A percentile compares a stretch with the other conserved stretches of the same genome.
Evolutionary conservation across 2,888 invertebrate genomes (phyloP).

Genomic region (Ennomos quercinarius): DNA sequence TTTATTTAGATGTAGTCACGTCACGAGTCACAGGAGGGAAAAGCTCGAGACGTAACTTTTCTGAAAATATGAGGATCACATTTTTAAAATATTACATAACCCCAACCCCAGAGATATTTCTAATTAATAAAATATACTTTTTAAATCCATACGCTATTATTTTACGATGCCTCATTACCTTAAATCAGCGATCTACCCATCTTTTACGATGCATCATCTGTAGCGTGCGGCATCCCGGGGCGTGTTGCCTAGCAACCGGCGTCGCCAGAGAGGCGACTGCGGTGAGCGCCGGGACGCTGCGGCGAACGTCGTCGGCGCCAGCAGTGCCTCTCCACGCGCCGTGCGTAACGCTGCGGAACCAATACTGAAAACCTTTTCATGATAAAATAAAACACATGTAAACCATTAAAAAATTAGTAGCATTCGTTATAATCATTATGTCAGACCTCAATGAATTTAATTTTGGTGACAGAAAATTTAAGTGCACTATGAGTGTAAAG

Average conservation of each 20-base stretch:
- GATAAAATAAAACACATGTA: conserved; percentile 13
- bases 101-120: too few relatives aligned
- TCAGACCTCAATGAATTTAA: conserved; percentile 2
- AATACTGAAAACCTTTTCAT: conserved; percentile 28
- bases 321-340: conserved; percentile 58
- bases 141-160: too few relatives aligned
- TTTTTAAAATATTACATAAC: too few relatives aligned
- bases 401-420: conserved; percentile 19
- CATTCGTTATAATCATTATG: conserved; percentile 2
- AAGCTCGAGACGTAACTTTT: too few relatives aligned
- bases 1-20: too few relatives aligned
- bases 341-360: conserved; percentile 49
- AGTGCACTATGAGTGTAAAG: not conserved
- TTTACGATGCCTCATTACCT: conserved; percentile 19
- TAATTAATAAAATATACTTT: too few relatives aligned
- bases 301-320: conserved; percentile 61
- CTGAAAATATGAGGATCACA: too few relatives aligned
- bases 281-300: conserved; percentile 77
- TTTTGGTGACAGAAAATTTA: conserved; percentile 11
- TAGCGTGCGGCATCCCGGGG: conserved; percentile 28
- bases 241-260: conserved; percentile 77
- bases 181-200: conserved; percentile 24
- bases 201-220: conserved; percentile 25
- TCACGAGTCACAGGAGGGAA: too few relatives aligned
- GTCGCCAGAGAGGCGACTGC: conserved; percentile 70